Percentiles rank a stretch among this genome's conserved stretches.
phyloP scores from a whole-genome alignment of 1,140 invertebrate genomes.

The Drosophila busckii region DNA sequence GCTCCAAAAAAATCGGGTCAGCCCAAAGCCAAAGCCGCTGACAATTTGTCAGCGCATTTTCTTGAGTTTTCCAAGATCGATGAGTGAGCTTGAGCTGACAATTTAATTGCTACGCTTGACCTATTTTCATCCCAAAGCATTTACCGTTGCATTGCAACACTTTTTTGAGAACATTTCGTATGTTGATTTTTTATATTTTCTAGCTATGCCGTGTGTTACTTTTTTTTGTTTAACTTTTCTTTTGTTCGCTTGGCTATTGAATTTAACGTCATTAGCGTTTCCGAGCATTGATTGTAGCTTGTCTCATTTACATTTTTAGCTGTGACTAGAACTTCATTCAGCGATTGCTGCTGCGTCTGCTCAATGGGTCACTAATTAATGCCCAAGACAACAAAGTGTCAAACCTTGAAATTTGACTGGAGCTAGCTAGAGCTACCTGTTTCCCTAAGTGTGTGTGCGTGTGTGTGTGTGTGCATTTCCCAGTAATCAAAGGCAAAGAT shows the following conservation, averaged over 20 bases:
- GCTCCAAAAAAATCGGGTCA: constrained; percentile 33
- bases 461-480: constrained; percentile 5
- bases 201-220: constrained; percentile 1
- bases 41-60: constrained; percentile 50
- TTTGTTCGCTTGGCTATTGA: constrained; percentile 6
- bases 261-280: constrained; percentile 22
- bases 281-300: constrained; percentile 35
- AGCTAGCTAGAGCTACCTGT: constrained; percentile 1
- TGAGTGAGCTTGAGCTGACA: constrained; percentile 49
- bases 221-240: constrained; percentile 8
- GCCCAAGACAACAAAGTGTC: constrained; percentile 42
- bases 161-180: constrained; percentile 34
- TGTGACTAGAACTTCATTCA: constrained; percentile 46
- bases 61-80: constrained; percentile 27
- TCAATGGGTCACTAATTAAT: constrained; percentile 52
- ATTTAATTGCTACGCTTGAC: constrained; percentile 52
- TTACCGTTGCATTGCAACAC: constrained; percentile 57
- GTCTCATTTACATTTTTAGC: constrained; percentile 31
- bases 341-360: constrained; percentile 2
- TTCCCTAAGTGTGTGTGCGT: too few relatives aligned
- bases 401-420: constrained; percentile 35
- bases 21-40: constrained; percentile 17
- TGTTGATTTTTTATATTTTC: constrained; percentile 1
- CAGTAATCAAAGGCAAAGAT: constrained; percentile 13
- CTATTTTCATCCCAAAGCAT: constrained; percentile 48